These are phyloP conservation scores for Takifugu bimaculatus DNA, from an alignment of 2,113 vertebrate species.

Conservation along the genomic window DNA sequence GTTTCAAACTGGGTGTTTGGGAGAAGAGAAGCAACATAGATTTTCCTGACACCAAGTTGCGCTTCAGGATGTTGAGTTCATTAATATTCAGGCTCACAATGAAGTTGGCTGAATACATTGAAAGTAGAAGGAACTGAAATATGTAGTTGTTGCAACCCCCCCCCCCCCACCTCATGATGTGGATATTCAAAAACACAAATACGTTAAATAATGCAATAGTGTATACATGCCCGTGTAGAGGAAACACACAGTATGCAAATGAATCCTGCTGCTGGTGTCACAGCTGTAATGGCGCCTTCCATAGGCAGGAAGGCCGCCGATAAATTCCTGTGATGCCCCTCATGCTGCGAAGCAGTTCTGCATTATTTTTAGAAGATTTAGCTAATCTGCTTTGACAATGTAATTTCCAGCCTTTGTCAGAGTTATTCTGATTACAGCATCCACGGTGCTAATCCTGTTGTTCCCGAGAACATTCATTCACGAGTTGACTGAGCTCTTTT, in stretches of 20 bases:
- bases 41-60: too few relatives aligned
- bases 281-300: not conserved
- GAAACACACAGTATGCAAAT: not conserved
- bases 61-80: too few relatives aligned
- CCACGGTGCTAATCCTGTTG: slow-evolving; percentile 22
- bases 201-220: not conserved
- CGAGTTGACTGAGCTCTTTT: slow-evolving; percentile 16
- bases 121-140: too few relatives aligned
- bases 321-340: not conserved
- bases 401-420: slow-evolving; percentile 14
- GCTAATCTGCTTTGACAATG: slow-evolving; percentile 19
- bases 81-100: too few relatives aligned
- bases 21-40: too few relatives aligned
- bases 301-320: too few relatives aligned
- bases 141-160: too few relatives aligned
- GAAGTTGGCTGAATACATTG: too few relatives aligned
- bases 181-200: too few relatives aligned
- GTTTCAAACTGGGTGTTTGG: too few relatives aligned
- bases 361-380: not conserved
- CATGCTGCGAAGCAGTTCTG: not conserved
- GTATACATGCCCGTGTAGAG: not conserved
- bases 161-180: too few relatives aligned
- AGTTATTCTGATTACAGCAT: slow-evolving; percentile 21
- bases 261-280: too few relatives aligned
- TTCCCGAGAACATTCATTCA: slow-evolving; percentile 21